Percentiles rank a stretch among this genome's conserved stretches.
These are phyloP conservation scores for Ivindomyrus marchei DNA, from an alignment of 2,113 vertebrate genomes.

Conservation along the genomic window DNA sequence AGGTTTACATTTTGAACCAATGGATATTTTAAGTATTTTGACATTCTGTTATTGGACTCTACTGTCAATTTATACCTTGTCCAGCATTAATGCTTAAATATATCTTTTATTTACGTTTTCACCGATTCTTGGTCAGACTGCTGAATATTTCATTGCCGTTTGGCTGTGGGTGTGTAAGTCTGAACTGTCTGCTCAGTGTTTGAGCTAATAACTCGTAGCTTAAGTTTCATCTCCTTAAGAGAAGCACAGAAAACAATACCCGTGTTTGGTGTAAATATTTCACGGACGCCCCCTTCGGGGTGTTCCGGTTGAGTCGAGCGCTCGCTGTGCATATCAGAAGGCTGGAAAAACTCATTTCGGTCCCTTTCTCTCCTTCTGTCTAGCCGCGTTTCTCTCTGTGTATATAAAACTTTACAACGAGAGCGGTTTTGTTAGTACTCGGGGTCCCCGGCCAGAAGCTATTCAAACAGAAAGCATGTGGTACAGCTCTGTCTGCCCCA, in stretches of 20 bases:
- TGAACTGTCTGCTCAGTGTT: background rate
- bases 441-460: background rate
- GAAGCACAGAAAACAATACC: background rate
- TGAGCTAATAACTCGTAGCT: background rate
- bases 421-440: background rate
- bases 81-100: background rate
- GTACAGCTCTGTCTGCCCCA: background rate
- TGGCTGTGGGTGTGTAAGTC: background rate
- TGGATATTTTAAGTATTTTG: constrained; percentile 23
- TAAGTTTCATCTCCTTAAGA: background rate
- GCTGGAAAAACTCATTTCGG: background rate
- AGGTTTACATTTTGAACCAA: constrained; percentile 1
- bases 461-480: background rate
- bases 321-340: background rate
- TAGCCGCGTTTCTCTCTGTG: background rate
- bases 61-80: background rate
- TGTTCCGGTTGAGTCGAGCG: background rate
- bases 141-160: background rate
- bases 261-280: background rate
- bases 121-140: background rate
- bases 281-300: background rate
- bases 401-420: background rate
- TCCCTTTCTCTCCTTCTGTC: background rate
- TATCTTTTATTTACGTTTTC: background rate
- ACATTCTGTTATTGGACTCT: background rate